Evolutionary conservation across 2,113 vertebrate species (phyloP), one percentile per base, ranked within the genome.

Genomic region (Ascaphus truei): DNA sequence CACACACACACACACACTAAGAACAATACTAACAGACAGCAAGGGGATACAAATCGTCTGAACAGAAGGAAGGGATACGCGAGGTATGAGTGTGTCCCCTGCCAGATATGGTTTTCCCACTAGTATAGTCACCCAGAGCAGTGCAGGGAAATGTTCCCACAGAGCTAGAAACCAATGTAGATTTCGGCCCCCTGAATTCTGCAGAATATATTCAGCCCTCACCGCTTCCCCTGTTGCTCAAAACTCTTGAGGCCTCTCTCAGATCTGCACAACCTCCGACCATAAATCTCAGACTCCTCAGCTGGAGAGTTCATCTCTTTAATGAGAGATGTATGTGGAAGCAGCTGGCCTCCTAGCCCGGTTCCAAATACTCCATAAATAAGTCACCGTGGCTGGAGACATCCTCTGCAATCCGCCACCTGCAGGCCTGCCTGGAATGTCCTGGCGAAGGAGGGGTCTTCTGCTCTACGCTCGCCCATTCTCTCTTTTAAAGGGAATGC

Each of bases 281-380:
- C 87, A 93, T 93, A 93, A 92, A 93, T 92, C 93, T 92, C 73
- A 81, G 78, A 81, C 84, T 79, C 86, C 83, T 80, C 77, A 86
- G 85, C 77, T 82, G 79, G 87, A 82, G 86, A 92, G 91, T 90
- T 90, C 89, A 83, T 89, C 84, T 79, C 83, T 88, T 90, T 93
- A 91, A 94, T 92, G 91, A 88, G 92, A 91, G 91, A 94, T 89
- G 90, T 90, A 91, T 94, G 89, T 84, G 71, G 80, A 72, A 77
- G 72, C 77, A 86, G 84, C 78, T 85, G 81, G 77, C 77, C 77
- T 73, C 50, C 75, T 0, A 69, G 5, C 59, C 37, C 74, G 64
- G 69, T 73, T 85, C 81, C 76, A 77, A 76, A 67, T 74, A 73
- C 80, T 77, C 72, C 79, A 76, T 78, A 75, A 79, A n/a, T n/a